Conservation (phyloP, 2,113 vertebrate genomes). For the Grammomys surdaster region DNA sequence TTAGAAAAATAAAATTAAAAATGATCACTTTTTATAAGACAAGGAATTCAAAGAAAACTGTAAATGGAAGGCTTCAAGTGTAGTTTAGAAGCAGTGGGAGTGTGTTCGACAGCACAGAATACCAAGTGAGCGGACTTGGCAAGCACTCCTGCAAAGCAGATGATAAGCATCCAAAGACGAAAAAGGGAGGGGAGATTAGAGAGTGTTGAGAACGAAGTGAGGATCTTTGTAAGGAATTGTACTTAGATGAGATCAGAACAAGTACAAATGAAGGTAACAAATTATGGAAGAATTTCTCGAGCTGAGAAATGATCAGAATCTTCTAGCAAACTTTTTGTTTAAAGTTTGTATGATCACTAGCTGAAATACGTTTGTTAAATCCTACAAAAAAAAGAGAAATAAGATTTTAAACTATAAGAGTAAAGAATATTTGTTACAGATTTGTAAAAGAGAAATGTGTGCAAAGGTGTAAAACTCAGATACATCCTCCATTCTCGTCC, state of each 20-base stretch:
- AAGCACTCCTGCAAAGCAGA: neutral
- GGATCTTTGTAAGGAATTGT: constrained; percentile 26
- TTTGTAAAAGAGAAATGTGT: constrained; percentile 15
- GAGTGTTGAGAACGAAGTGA: constrained; percentile 39
- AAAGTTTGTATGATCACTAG: neutral
- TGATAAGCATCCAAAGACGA: constrained; percentile 33
- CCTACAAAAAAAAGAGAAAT: constrained; percentile 37
- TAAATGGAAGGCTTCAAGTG: constrained; percentile 27
- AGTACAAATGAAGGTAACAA: constrained; percentile 3
- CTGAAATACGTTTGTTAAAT: constrained; percentile 27
- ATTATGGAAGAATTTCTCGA: constrained; percentile 48
- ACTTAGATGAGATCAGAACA: constrained; percentile 44
- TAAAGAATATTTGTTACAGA: neutral
- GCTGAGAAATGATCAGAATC: constrained; percentile 22
- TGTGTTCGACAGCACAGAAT: neutral
- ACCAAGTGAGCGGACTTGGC: constrained; percentile 42
- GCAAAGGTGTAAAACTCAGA: neutral
- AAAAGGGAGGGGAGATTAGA: constrained; percentile 51
- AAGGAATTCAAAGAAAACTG: constrained; percentile 34
- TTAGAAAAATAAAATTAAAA: constrained; percentile 51
- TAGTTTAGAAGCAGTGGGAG: constrained; percentile 15
- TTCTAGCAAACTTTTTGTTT: neutral
- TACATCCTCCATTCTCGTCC: neutral
- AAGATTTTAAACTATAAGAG: constrained; percentile 33
- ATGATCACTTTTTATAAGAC: neutral